Evolutionary conservation across 2,888 invertebrate species (phyloP), one percentile per base, ranked within the genome.

Genomic region (Parnassius orleans): DNA sequence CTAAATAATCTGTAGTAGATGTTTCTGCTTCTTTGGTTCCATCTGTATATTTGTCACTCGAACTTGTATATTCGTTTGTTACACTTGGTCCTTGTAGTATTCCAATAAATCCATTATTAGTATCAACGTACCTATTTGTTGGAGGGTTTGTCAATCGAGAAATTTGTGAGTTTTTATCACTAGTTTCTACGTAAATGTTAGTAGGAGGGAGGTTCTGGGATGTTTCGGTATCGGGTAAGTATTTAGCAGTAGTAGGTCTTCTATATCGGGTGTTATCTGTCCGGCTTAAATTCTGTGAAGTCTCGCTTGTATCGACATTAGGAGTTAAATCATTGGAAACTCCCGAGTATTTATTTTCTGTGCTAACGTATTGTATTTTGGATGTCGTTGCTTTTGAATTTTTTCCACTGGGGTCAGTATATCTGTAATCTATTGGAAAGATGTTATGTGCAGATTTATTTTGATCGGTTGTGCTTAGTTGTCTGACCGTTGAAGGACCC

Each of bases 401-500:
- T 33, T 52, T 52, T 46, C 60, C 56, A 33, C 60, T 63, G 12
- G 52, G 53, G 12, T 56, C 65, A 15, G 65, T 61, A 41, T 63
- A 68, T 14, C 66, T 46, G 5, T 58, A 55, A 1, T 58, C 58
- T 33, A 58, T 63, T 14, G 48, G 47, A 33, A 56, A 57, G 5
- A 63, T 47, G 47, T 63, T 60, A 9, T 63, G 56, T 33, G 63
- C 52, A 42, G 47, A 53, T 42, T 48, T 56, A 15, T 56, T 60
- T 56, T 55, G 48, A 19, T 63, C 63, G 15, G 55, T 63, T 12
- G 63, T 63, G 43, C 60, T 63, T 12, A 60, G 42, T 14, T 63
- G 66, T 53, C 63, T 68, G 7, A 65, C 57, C 1, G 68, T 70
- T 9, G 68, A 68, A 58, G 70, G 69, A 3, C 69, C 67, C 7